phyloP scores from a whole-genome alignment of 1,140 invertebrate genomes.

The Scaptomyza montana region DNA sequence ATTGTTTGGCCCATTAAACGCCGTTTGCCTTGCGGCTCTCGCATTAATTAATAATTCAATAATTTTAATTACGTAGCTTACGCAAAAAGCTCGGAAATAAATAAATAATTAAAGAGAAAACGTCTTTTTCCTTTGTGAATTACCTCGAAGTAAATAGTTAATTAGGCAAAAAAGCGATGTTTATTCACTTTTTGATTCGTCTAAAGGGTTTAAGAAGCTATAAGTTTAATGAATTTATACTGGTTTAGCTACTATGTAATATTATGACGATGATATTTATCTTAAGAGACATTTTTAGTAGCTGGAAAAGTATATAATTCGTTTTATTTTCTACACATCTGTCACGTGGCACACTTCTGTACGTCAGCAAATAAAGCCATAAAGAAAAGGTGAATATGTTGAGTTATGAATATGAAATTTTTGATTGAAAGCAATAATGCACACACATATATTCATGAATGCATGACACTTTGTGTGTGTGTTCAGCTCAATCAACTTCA shows the following conservation, averaged over 20 bases:
- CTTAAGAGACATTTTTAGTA: conserved; percentile 22
- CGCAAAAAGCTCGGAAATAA: not conserved
- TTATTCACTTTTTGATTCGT: too few relatives aligned
- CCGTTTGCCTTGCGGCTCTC: conserved; percentile 14
- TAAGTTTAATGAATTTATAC: too few relatives aligned
- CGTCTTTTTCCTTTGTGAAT: not conserved
- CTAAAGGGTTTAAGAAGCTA: too few relatives aligned
- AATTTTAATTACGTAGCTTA: not conserved
- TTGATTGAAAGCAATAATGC: conserved; percentile 64
- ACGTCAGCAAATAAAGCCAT: conserved; percentile 42
- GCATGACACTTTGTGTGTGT: conserved; percentile 5
- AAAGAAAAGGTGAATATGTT: conserved; percentile 54
- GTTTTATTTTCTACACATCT: conserved; percentile 13
- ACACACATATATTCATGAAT: not conserved
- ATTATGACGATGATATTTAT: not conserved
- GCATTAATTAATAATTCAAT: conserved; percentile 18
- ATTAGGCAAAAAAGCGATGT: too few relatives aligned
- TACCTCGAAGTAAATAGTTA: too few relatives aligned
- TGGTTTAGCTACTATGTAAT: too few relatives aligned
- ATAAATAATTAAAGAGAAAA: conserved; percentile 1
- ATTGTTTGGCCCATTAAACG: conserved; percentile 31
- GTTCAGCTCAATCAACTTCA: conserved; percentile 62
- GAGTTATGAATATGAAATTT: conserved; percentile 72
- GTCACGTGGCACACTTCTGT: conserved; percentile 22
- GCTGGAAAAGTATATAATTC: conserved; percentile 14